Conservation (phyloP, 1,140 invertebrate genomes). For the Drosophila bocki region DNA sequence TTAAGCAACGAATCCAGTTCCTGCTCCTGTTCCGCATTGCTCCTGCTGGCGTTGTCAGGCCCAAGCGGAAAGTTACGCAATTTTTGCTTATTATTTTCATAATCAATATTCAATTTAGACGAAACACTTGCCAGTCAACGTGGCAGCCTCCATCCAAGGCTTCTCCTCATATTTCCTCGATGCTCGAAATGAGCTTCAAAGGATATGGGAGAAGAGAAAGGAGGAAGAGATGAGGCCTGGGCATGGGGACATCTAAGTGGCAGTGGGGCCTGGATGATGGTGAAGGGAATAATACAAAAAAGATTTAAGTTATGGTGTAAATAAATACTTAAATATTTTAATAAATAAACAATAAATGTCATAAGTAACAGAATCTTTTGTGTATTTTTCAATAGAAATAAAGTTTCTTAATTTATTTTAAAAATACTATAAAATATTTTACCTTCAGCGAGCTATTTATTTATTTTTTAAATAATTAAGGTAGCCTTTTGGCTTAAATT, state of each 20-base stretch:
- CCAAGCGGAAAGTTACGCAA: conserved; percentile 79
- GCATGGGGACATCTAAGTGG: conserved; percentile 30
- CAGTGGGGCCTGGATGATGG: conserved; percentile 8
- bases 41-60: conserved; percentile 65
- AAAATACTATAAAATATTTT: neutral
- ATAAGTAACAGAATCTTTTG: too few relatives aligned
- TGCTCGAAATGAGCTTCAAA: conserved; percentile 64
- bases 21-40: neutral
- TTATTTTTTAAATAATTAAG: neutral
- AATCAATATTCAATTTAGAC: conserved; percentile 83
- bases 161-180: conserved; percentile 39
- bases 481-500: neutral
- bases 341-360: neutral
- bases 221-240: neutral
- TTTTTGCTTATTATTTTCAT: conserved; percentile 84
- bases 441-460: neutral
- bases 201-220: conserved; percentile 31
- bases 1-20: neutral
- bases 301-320: neutral
- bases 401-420: neutral
- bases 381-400: neutral
- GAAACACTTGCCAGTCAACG: conserved; percentile 73
- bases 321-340: neutral
- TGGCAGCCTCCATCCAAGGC: conserved; percentile 24
- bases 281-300: neutral